phyloP scores from a whole-genome alignment of 2,797 vertebrate genomes.

The Cygnus olor region DNA sequence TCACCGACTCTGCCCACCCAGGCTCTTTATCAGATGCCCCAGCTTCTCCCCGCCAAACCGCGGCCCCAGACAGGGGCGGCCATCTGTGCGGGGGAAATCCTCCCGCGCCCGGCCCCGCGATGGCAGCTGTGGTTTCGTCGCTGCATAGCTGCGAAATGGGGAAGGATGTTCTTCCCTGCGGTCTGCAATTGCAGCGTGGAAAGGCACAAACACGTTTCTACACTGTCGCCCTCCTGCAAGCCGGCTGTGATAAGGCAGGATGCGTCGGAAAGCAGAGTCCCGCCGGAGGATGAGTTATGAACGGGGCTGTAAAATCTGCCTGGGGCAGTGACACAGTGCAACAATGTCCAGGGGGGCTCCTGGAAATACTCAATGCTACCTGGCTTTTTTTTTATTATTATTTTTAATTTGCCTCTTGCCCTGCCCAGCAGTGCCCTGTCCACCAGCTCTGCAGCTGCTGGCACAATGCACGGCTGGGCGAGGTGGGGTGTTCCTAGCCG shows the following conservation, averaged over 20 bases:
- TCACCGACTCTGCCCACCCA: neutral
- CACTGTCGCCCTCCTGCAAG: neutral
- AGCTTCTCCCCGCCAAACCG: neutral
- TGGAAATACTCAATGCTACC: neutral
- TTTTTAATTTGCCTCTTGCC: neutral
- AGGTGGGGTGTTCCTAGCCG: conserved; percentile 29
- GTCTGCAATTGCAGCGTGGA: conserved; percentile 27
- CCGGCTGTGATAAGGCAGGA: neutral
- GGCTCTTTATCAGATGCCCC: neutral
- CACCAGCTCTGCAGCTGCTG: neutral
- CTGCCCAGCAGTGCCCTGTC: too few relatives aligned
- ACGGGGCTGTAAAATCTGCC: conserved; percentile 19
- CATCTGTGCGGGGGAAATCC: conserved; percentile 33
- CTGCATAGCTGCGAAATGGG: conserved; percentile 41
- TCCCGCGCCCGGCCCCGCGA: neutral
- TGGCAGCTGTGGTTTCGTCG: conserved; percentile 55
- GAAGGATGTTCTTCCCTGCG: conserved; percentile 70
- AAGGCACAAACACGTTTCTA: conserved; percentile 52
- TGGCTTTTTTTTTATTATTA: too few relatives aligned
- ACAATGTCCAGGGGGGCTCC: neutral
- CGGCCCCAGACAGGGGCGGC: neutral
- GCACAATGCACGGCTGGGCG: neutral
- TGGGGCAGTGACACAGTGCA: neutral
- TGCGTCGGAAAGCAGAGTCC: neutral
- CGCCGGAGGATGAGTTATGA: neutral